Conservation (phyloP, 2,888 invertebrate genomes). For the Drosophila formosana region DNA sequence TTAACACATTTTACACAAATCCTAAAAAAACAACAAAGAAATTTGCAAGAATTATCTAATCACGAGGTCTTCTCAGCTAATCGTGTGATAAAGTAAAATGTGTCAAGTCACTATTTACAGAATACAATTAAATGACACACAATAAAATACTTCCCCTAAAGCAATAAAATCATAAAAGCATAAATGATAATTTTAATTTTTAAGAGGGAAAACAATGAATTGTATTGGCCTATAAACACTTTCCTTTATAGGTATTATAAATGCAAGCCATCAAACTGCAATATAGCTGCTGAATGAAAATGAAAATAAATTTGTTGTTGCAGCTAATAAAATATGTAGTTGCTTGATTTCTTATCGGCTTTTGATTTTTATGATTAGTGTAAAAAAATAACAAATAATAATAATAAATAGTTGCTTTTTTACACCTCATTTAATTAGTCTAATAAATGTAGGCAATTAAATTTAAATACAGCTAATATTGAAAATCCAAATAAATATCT, state of each 20-base stretch:
- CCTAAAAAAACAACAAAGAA: not conserved
- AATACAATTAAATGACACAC: not conserved
- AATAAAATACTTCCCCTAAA: not conserved
- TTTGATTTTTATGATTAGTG: not conserved
- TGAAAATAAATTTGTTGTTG: no score
- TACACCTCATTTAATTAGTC: not conserved
- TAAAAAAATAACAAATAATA: not conserved
- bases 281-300: no score
- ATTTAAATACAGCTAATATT: not conserved
- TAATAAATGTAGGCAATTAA: no score
- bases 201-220: no score
- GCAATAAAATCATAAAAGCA: not conserved
- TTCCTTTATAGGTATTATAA: no score
- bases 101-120: constrained; percentile 4
- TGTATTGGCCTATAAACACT: no score
- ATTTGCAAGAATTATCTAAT: constrained; percentile 11
- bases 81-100: not conserved
- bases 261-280: no score
- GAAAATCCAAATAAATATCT: not conserved
- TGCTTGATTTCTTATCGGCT: no score
- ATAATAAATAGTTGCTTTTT: no score
- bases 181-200: no score
- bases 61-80: not conserved
- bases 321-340: no score
- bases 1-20: not conserved